phyloP scores from a whole-genome alignment of 2,113 vertebrate species.

The Antigone vipio region DNA sequence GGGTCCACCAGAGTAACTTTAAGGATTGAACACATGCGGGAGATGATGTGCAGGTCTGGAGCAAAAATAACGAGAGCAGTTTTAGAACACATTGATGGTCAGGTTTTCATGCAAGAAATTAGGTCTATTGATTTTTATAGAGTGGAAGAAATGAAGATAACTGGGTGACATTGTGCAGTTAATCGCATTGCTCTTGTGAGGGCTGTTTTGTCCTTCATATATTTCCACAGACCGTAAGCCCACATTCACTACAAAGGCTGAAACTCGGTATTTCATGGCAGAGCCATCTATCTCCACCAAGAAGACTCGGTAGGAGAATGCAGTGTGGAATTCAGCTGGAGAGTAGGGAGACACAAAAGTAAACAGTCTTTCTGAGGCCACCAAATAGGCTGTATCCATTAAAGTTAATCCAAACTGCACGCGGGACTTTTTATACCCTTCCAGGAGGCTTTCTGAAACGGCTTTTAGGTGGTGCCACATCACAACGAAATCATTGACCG shows the following conservation, averaged over 20 bases:
- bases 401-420: neutral
- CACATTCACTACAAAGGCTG: neutral
- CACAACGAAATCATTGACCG: accelerated
- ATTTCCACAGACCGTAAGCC: neutral
- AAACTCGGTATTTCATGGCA: neutral
- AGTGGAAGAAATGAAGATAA: neutral
- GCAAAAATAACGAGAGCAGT: neutral
- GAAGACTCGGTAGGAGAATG: neutral
- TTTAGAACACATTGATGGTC: neutral
- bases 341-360: neutral
- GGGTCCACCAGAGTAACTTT: neutral
- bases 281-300: neutral
- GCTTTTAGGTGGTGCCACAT: neutral
- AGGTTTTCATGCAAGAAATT: neutral
- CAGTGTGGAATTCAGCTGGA: neutral
- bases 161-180: neutral
- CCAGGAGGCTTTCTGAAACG: neutral
- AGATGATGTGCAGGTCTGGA: neutral
- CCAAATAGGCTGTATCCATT: too few relatives aligned
- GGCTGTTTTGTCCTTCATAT: neutral
- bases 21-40: accelerated
- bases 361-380: neutral
- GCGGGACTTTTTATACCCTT: neutral
- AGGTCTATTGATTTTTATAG: neutral
- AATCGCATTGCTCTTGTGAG: neutral